Evolutionary conservation across 2,797 vertebrate genomes (phyloP).

Genomic region (Phalanger gymnotis): DNA sequence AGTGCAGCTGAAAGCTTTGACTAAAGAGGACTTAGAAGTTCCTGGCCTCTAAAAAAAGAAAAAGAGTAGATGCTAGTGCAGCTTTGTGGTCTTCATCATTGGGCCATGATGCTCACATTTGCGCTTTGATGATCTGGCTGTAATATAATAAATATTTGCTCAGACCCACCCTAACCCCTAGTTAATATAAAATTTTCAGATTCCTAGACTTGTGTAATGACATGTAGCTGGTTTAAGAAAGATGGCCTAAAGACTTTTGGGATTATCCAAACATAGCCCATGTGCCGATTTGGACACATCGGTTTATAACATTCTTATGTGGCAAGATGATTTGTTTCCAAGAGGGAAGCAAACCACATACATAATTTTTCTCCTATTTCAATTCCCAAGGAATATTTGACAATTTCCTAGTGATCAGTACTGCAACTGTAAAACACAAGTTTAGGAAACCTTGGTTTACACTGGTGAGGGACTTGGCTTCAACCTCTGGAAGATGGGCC

Average conservation of each 20-base stretch:
- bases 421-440: neutral
- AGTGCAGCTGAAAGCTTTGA: neutral
- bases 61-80: neutral
- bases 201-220: neutral
- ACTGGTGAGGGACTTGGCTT: neutral
- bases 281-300: neutral
- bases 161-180: neutral
- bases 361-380: neutral
- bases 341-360: conserved; percentile 12
- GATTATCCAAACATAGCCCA: neutral
- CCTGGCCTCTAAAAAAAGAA: neutral
- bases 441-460: neutral
- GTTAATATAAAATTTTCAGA: neutral
- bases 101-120: neutral
- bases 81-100: neutral
- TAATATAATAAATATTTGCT: neutral
- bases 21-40: neutral
- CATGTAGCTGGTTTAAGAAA: neutral
- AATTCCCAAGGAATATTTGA: conserved; percentile 6
- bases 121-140: neutral
- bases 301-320: neutral
- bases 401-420: neutral
- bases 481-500: neutral
- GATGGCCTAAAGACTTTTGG: neutral
- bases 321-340: conserved; percentile 41